Base-by-base conservation (phyloP, 2,888 invertebrate genomes). In the Cryptocephalus moraei region DNA sequence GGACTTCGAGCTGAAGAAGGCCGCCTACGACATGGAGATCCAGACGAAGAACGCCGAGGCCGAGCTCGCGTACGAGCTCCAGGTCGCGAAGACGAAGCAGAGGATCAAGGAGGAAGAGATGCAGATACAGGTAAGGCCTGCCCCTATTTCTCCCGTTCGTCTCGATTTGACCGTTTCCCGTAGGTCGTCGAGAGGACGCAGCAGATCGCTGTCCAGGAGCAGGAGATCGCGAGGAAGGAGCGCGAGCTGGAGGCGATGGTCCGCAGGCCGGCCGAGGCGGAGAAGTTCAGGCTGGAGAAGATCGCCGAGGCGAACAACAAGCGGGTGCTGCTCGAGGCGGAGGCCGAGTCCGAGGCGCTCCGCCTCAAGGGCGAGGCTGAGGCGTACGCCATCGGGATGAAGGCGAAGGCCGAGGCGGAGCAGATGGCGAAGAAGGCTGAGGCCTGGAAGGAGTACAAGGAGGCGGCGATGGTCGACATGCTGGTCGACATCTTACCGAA, bases 361-460 rank as follows among this genome's bases (percentile, higher is more conserved):
- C 77, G 80, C 64, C 82, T 93, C 51, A 84, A 86, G 54, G 91
- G 91, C 39, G 89, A 88, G 76, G 91, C 87, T 54, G 94, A 85
- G 71, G 95, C 96, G 1, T 94, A 80, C 69, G 92, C 96, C 22
- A 89, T 96, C 64, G 85, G 90, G 61, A 93, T 91, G 0, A 93
- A 92, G 72, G 96, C 95, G 0, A 88, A 82, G 57, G 96, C 96
- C 1, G 96, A 97, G 66, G 93, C 95, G 0, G 93, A 92, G 69
- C 95, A 95, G 73, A 94, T 96, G 91, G 81, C 88, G 1, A 91
- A 91, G 74, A 97, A 96, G 65, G 96, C 95, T 0, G 94, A 94
- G 60, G 96, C 97, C 11, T 96, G 89, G 86, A 89, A 87, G 65
- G 93, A 95, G 65, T 97, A 96, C 70, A 90, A 93, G 56, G 91